A percentile compares a stretch with the other conserved stretches of the same genome.
These are phyloP conservation scores for Catostylus mosaicus DNA, from an alignment of 30 jellyfish, hydroid and myxozoan genomes.

Conservation along the genomic window DNA sequence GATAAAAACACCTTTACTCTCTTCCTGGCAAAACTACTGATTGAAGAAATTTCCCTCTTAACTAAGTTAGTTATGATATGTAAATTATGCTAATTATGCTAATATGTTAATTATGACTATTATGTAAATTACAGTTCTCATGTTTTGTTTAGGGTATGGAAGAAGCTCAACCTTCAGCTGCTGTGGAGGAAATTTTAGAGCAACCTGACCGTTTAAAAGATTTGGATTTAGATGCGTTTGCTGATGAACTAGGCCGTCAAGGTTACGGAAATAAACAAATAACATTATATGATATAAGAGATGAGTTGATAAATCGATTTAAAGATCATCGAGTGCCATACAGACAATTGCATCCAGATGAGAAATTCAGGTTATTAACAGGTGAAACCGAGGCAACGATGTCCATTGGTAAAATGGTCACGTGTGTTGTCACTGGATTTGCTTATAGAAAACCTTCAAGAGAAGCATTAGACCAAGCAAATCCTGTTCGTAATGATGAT, in stretches of 20 bases:
- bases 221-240: conserved; percentile 94
- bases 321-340: conserved; percentile 86
- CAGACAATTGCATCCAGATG: conserved; percentile 74
- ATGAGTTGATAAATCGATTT: conserved; percentile 87
- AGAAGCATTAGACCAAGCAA: conserved; percentile 95
- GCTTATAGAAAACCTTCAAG: conserved; percentile 93
- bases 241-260: conserved; percentile 98
- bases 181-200: conserved; percentile 93
- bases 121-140: neutral
- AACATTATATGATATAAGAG: conserved; percentile 94
- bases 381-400: conserved; percentile 90
- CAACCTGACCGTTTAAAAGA: conserved; percentile 97
- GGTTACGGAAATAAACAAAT: conserved; percentile 97
- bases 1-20: too few relatives aligned
- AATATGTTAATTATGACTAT: too few relatives aligned
- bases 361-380: conserved; percentile 80
- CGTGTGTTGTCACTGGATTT: conserved; percentile 93
- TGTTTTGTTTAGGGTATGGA: conserved; percentile 84
- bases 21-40: too few relatives aligned
- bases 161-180: conserved; percentile 92
- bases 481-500: conserved; percentile 92
- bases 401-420: conserved; percentile 84
- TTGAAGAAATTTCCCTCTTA: too few relatives aligned
- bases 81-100: too few relatives aligned
- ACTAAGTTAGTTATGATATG: too few relatives aligned